Evolutionary conservation across 2,113 vertebrate species (phyloP), one percentile per base, ranked within the genome.

Genomic region (Phalacrocorax aristotelis): DNA sequence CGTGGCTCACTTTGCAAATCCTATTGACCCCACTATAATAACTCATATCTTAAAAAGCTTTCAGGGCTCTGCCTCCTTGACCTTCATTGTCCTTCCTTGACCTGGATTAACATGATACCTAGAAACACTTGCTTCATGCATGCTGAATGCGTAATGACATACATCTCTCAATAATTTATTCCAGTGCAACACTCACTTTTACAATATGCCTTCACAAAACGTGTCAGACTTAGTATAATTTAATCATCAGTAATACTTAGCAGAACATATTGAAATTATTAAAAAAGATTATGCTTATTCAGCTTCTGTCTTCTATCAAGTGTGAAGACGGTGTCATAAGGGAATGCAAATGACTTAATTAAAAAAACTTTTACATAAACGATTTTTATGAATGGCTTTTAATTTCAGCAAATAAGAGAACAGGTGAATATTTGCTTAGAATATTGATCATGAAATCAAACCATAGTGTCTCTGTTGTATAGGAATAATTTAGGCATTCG

Each of bases 321-420:
- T 91, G 65, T 97, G 82, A 96, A 98, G 60, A 88, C 11, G 7
- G 10, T 97, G 87, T 97, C 95, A 95, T n/a, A 86, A 93, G 74
- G 70, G 87, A 97, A 97, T 95, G 93, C 85, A 97, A 96, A 97
- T 93, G n/a, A 96, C 80, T 97, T 97, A 97, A 97, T 98, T 97
- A 49, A 71, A 76, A 64, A 64, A 87, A 64, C 32, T 90, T 98
- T 96, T 97, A 94, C 91, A 86, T 83, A 97, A 97, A 93, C 25
- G 2, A 88, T 77, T 97, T 97, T 98, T 97, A 98, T 96, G 75
- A 98, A 98, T 97, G 87, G 87, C 75, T 98, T 97, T 96, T 97
- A 85, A 95, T 96, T 97, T 96, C 84, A 88, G 65, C 92, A 97
- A 96, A 97, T 95, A 97, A 97, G 85, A 95, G 90, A 97, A 96